A percentile compares a stretch with the other conserved stretches of the same genome.
Conservation (phyloP, 1,140 invertebrate genomes). For the Acyrthosiphon pisum region DNA sequence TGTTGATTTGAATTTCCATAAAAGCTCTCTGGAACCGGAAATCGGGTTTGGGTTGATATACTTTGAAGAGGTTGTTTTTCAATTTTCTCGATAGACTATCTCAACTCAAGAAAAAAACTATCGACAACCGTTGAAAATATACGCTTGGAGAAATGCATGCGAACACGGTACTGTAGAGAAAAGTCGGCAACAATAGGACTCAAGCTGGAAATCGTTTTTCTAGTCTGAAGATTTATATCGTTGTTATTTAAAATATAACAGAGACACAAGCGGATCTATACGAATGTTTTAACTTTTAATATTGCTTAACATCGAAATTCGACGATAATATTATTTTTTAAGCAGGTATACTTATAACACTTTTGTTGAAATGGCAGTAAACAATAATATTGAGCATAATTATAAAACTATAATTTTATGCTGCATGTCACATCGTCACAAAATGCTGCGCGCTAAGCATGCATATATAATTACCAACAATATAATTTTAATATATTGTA, state of each 20-base stretch:
- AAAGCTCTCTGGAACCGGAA: neutral
- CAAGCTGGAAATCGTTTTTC: neutral
- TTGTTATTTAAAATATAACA: neutral
- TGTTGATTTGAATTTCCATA: neutral
- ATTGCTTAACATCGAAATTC: neutral
- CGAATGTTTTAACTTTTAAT: neutral
- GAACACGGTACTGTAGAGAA: neutral
- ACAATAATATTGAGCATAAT: neutral
- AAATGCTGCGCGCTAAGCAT: neutral
- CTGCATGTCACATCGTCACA: neutral
- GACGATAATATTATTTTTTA: neutral
- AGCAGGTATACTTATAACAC: neutral
- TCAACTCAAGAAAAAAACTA: neutral
- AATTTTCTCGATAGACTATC: neutral
- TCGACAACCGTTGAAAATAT: neutral
- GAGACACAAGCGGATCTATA: neutral
- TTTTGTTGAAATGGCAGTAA: neutral
- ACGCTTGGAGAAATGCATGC: neutral
- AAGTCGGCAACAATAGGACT: neutral
- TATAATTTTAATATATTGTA: neutral
- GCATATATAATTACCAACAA: neutral
- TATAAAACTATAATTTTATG: neutral
- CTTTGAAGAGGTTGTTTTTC: constrained; percentile 8
- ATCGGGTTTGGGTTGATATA: neutral
- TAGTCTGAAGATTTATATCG: constrained; percentile 7